A percentile compares a stretch with the other conserved stretches of the same genome.
phyloP scores from a whole-genome alignment of 2,113 vertebrate genomes.

The Tachycineta bicolor region DNA sequence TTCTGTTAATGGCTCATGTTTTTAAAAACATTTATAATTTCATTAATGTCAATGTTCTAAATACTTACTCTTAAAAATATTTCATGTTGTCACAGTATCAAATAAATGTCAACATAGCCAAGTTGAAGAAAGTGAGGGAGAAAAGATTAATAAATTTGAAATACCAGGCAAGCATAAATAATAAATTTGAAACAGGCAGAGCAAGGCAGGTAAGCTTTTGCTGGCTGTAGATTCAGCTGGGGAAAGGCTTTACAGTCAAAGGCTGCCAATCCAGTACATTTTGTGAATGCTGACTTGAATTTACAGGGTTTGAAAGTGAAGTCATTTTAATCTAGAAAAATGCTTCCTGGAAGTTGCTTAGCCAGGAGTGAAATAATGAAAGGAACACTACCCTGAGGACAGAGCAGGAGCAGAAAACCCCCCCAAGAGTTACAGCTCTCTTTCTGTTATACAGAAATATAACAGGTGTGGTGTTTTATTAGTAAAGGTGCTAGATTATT shows the following conservation, averaged over 20 bases:
- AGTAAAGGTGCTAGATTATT: not conserved
- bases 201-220: not conserved
- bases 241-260: not conserved
- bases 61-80: not conserved
- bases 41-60: not conserved
- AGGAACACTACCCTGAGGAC: not conserved
- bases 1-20: not conserved
- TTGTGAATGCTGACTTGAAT: not conserved
- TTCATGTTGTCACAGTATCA: not conserved
- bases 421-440: not conserved
- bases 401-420: not conserved
- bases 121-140: not conserved
- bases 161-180: not conserved
- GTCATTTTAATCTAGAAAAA: constrained; percentile 22
- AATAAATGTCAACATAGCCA: not conserved
- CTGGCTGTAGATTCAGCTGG: not conserved
- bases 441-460: not conserved
- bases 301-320: not conserved
- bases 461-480: not conserved
- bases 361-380: not conserved
- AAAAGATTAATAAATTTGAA: not conserved
- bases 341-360: not conserved
- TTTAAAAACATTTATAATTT: not conserved
- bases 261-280: not conserved
- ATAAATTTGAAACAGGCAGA: not conserved